A percentile compares a stretch with the other conserved stretches of the same genome.
phyloP scores from a whole-genome alignment of 2,888 invertebrate genomes.

The Apodemia zela region DNA sequence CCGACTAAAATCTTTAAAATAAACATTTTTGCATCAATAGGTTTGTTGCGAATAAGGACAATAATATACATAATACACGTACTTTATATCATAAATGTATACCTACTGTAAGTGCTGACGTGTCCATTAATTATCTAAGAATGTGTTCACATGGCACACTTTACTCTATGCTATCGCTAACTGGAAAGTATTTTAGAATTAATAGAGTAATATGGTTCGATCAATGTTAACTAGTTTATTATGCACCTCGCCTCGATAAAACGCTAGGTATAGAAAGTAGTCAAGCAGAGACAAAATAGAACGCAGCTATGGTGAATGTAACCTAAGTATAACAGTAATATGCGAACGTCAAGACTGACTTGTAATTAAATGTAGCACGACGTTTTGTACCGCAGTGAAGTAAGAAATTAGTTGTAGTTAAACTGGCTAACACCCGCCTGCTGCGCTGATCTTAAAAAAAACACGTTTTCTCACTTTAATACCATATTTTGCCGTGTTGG shows the following conservation, averaged over 20 bases:
- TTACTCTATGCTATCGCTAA: background rate
- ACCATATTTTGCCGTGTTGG: too few species aligned
- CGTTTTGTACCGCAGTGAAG: constrained; percentile 1
- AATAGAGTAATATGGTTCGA: constrained; percentile 2
- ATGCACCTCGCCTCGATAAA: constrained; percentile 23
- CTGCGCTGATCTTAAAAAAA: too few species aligned
- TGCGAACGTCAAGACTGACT: constrained; percentile 11
- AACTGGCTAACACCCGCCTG: too few species aligned
- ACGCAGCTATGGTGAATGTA: constrained; percentile 31
- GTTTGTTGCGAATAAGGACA: constrained; percentile 5
- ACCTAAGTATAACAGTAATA: constrained; percentile 20
- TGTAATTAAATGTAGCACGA: constrained; percentile 15
- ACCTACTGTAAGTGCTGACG: background rate
- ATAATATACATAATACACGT: background rate
- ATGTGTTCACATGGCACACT: constrained; percentile 2
- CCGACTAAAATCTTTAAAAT: background rate
- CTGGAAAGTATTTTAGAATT: constrained; percentile 14
- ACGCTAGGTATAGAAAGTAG: constrained; percentile 31
- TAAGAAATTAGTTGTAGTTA: background rate
- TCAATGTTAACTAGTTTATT: constrained; percentile 24
- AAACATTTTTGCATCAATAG: background rate
- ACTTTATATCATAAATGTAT: background rate
- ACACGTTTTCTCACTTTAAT: too few species aligned
- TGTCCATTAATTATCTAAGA: background rate
- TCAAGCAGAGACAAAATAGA: constrained; percentile 23